Conservation (phyloP, 2,113 vertebrate genomes). For the Brachyistius frenatus region DNA sequence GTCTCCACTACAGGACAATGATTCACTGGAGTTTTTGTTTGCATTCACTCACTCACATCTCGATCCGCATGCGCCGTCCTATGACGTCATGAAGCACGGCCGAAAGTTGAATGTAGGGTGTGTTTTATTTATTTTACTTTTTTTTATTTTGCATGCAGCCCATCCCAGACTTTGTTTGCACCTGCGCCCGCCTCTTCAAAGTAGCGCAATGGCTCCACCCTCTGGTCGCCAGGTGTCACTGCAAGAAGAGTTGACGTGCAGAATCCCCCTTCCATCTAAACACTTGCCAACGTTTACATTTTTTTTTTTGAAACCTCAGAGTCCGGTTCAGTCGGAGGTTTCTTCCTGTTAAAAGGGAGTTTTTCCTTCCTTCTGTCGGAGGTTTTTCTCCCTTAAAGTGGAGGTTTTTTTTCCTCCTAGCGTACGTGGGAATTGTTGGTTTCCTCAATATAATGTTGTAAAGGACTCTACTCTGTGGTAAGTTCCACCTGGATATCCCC, state of each 20-base stretch:
- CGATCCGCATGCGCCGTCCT: constrained; percentile 44
- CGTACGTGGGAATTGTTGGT: too few species aligned
- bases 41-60: neutral
- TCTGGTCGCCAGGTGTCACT: constrained; percentile 54
- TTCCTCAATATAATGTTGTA: too few species aligned
- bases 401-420: too few species aligned
- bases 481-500: too few species aligned
- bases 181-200: constrained; percentile 20
- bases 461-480: too few species aligned
- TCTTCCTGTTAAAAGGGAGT: too few species aligned
- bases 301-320: too few species aligned
- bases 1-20: neutral
- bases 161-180: constrained; percentile 46
- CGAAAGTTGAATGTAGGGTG: constrained; percentile 29
- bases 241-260: neutral
- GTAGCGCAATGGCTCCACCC: constrained; percentile 56
- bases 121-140: neutral
- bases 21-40: constrained; percentile 11
- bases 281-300: too few species aligned
- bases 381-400: too few species aligned
- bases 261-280: neutral
- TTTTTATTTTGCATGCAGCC: constrained; percentile 60
- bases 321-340: too few species aligned
- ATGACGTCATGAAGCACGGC: constrained; percentile 25
- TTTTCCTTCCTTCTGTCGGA: too few species aligned